phyloP scores from a whole-genome alignment of 2,888 invertebrate species.

The Harpalus rubripes region DNA sequence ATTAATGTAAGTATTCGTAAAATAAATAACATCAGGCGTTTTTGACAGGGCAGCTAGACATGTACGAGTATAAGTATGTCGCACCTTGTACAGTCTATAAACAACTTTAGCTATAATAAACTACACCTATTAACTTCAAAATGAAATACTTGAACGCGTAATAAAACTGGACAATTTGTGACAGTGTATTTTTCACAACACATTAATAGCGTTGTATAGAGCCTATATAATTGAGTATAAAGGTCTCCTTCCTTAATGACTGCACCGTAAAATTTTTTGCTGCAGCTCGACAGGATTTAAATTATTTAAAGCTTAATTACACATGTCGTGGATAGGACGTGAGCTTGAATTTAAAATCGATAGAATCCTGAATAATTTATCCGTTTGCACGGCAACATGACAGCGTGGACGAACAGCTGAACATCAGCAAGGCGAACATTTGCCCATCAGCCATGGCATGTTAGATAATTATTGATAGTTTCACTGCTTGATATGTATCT shows the following conservation, averaged over 20 bases:
- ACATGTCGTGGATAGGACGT: conserved; percentile 43
- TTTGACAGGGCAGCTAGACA: no score
- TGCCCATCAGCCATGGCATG: conserved; percentile 15
- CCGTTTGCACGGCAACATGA: conserved; percentile 20
- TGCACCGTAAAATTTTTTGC: conserved; percentile 49
- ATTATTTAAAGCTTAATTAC: conserved; percentile 64
- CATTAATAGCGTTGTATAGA: background rate
- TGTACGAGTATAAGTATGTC: no score
- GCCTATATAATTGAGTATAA: conserved; percentile 14
- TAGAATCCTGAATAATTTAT: conserved; percentile 57
- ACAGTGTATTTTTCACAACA: background rate
- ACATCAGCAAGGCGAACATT: background rate
- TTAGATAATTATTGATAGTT: conserved; percentile 44
- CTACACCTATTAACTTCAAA: background rate
- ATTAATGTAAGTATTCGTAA: no score
- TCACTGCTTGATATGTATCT: conserved; percentile 39
- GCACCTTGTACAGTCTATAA: background rate
- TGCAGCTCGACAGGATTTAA: conserved; percentile 40
- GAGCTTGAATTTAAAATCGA: conserved; percentile 56
- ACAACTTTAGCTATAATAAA: background rate
- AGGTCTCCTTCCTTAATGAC: conserved; percentile 26
- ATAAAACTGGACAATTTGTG: background rate
- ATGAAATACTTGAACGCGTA: background rate
- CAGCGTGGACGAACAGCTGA: conserved; percentile 4
- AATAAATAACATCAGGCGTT: no score